Percentiles rank a stretch among this genome's conserved stretches.
These are phyloP conservation scores for Centrocercus urophasianus DNA, from an alignment of 2,113 vertebrate species.

Conservation along the genomic window DNA sequence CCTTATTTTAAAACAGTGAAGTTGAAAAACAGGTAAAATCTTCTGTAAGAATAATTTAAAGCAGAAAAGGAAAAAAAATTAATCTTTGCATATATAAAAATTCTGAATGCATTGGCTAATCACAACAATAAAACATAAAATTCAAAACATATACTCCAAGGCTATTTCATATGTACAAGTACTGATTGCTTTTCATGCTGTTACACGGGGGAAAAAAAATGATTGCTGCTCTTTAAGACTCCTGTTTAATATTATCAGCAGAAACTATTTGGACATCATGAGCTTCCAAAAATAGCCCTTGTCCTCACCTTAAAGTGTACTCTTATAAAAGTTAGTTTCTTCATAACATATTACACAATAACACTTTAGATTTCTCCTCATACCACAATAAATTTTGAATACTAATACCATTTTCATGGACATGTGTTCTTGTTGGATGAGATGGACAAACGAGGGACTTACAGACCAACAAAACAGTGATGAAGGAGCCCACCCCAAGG, in stretches of 20 bases:
- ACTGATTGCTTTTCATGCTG: not conserved
- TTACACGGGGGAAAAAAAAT: not conserved
- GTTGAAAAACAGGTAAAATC: not conserved
- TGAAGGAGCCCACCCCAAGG: not conserved
- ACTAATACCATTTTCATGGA: not conserved
- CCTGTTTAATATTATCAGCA: not conserved
- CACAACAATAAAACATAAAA: not conserved
- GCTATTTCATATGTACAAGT: not conserved
- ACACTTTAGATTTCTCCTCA: not conserved
- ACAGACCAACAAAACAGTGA: not conserved
- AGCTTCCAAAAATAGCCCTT: not conserved
- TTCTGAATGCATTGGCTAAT: not conserved
- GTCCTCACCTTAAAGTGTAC: not conserved
- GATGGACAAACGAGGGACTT: not conserved
- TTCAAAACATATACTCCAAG: not conserved
- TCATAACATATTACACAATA: not conserved
- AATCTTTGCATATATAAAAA: not conserved
- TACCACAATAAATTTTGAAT: not conserved
- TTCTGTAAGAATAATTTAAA: not conserved
- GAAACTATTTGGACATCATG: not conserved
- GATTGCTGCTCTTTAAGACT: not conserved
- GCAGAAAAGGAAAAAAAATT: not conserved
- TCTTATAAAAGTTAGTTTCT: not conserved
- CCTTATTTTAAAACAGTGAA: not conserved
- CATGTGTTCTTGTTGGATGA: not conserved